Evolutionary conservation across 2,888 invertebrate species (phyloP).

Genomic region (Caenorhabditis doughertyi): DNA sequence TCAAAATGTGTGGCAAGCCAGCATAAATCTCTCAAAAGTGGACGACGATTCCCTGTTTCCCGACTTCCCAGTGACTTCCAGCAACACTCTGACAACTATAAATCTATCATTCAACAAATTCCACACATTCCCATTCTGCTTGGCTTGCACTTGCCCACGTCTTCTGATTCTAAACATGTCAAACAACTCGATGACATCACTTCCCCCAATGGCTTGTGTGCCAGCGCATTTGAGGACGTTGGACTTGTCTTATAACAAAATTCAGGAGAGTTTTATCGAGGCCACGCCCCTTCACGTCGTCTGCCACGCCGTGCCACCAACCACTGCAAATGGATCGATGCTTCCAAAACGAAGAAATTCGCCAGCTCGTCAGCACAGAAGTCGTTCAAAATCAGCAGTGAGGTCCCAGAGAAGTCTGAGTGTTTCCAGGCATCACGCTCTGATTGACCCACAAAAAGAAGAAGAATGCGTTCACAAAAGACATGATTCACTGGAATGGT

Average conservation of each 20-base stretch:
- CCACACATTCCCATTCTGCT: constrained; percentile 90
- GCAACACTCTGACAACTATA: constrained; percentile 87
- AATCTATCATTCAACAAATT: constrained; percentile 93
- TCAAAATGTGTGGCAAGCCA: constrained; percentile 70
- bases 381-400: constrained; percentile 81
- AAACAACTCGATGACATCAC: constrained; percentile 87
- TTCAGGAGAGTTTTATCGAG: constrained; percentile 83
- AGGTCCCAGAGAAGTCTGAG: constrained; percentile 80
- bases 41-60: constrained; percentile 83
- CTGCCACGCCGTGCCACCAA: constrained; percentile 70
- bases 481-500: constrained; percentile 90
- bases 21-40: constrained; percentile 70
- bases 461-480: constrained; percentile 80
- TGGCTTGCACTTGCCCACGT: constrained; percentile 93
- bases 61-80: constrained; percentile 71
- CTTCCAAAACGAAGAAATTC: constrained; percentile 60
- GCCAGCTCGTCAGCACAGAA: constrained; percentile 71
- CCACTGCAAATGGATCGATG: constrained; percentile 60
- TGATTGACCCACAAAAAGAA: constrained; percentile 58
- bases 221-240: constrained; percentile 84
- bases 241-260: constrained; percentile 94
- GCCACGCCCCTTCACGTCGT: constrained; percentile 58
- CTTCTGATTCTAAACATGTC: constrained; percentile 93
- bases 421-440: constrained; percentile 73
- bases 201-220: constrained; percentile 84